Evolutionary conservation across 2,888 invertebrate genomes (phyloP), one percentile per base, ranked within the genome.

Genomic region (Nephrocerus scutellatus): DNA sequence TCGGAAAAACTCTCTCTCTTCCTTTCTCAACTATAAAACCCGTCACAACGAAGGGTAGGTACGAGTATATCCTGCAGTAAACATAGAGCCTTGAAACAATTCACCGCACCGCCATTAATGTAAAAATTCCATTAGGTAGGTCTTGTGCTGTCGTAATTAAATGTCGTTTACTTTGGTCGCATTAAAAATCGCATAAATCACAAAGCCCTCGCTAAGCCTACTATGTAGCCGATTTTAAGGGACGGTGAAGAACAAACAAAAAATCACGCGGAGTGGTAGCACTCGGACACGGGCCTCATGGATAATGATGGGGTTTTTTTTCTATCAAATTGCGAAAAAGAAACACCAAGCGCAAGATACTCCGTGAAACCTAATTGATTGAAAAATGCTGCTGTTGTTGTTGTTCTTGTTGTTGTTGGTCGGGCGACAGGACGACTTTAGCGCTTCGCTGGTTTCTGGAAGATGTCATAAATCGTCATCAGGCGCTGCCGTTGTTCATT

Each of bases 141-240:
- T n/a, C n/a, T n/a, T n/a, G n/a, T n/a, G n/a, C n/a, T n/a, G n/a
- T 53, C 61, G 55, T 64, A 64, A 64, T 64, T 64, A 64, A 64
- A 64, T 64, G 62, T 64, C 63, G 62, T 56, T 63, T 61, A 62
- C 58, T 62, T 62, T 59, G 52, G 60, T 53, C 62, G 55, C 63
- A 64, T 64, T 64, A 64, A 63, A 62, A 62, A 59, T 50, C 49
- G 52, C 57, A 64, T 64, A 64, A 64, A 64, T 64, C 63, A 63
- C 43, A 35, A n/a, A n/a, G n/a, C n/a, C n/a, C n/a, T n/a, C n/a
- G n/a, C n/a, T n/a, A n/a, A 54, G 12, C 49, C 56, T 49, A 51
- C 51, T 40, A 50, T 32, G 48, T 46, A 49, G 48, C 52, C 48
- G 43, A 53, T 48, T 48, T 52, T 39, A 10, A 30, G 13, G 45